These are phyloP conservation scores for Tribolium freemani DNA, from an alignment of 2,888 invertebrate species.

Conservation along the genomic window DNA sequence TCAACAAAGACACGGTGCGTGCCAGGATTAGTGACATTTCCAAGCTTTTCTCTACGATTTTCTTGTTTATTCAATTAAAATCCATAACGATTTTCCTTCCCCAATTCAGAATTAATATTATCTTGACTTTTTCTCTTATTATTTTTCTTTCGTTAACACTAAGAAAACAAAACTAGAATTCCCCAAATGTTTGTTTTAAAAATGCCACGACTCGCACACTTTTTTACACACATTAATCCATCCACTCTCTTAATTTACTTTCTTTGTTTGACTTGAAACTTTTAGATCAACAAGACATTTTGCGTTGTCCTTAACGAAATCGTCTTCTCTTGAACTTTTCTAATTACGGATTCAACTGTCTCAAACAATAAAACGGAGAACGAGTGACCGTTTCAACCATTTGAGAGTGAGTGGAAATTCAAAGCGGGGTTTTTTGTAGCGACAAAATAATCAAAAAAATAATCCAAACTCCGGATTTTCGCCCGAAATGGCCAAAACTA, in stretches of 20 bases:
- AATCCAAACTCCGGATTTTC: neutral
- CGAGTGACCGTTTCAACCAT: conserved; percentile 30
- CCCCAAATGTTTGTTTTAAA: conserved; percentile 24
- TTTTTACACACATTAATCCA: conserved; percentile 32
- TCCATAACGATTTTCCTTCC: conserved; percentile 7
- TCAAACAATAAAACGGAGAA: conserved; percentile 26
- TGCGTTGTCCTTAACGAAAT: conserved; percentile 26
- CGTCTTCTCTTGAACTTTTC: conserved; percentile 34
- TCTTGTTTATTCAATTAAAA: conserved; percentile 26
- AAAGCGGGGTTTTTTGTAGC: neutral
- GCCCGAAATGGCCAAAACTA: too few species aligned
- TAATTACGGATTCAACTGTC: conserved; percentile 36
- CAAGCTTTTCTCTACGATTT: conserved; percentile 7
- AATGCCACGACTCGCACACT: conserved; percentile 16
- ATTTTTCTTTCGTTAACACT: conserved; percentile 19
- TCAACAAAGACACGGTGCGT: conserved; percentile 13
- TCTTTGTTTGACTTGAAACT: conserved; percentile 34
- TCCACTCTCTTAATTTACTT: conserved; percentile 34
- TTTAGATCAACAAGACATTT: conserved; percentile 33
- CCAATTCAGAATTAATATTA: conserved; percentile 9
- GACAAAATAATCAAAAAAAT: neutral
- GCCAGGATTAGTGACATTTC: conserved; percentile 24
- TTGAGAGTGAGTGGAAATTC: neutral
- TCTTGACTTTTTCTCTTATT: conserved; percentile 9
- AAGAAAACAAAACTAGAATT: conserved; percentile 25